phyloP scores from a whole-genome alignment of 2,888 invertebrate species.

The Brassicogethes aeneus region DNA sequence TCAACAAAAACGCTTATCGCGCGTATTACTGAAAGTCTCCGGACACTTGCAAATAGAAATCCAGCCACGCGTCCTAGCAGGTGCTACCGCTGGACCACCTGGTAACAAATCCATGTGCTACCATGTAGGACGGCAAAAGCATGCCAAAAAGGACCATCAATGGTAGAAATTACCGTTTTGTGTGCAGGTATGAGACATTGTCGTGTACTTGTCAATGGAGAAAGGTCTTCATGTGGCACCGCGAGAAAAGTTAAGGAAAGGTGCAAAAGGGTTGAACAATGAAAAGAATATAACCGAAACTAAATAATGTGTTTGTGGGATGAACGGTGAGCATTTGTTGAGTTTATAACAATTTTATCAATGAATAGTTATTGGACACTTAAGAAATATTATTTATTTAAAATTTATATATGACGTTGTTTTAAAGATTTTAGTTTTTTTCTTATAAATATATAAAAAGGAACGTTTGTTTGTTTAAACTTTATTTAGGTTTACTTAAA shows the following conservation, averaged over 20 bases:
- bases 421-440: too few relatives aligned
- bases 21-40: neutral
- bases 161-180: neutral
- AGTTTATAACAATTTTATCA: neutral
- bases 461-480: too few relatives aligned
- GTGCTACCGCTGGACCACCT: constrained; percentile 20
- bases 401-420: too few relatives aligned
- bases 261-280: neutral
- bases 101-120: constrained; percentile 6
- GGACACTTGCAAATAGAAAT: neutral
- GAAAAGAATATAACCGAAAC: too few relatives aligned
- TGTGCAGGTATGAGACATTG: neutral
- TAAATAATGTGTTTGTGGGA: constrained; percentile 1
- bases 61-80: constrained; percentile 23
- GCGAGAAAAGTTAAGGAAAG: too few relatives aligned
- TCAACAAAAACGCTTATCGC: neutral
- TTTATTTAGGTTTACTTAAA: too few relatives aligned
- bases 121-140: neutral
- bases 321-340: neutral
- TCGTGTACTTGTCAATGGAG: neutral
- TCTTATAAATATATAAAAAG: too few relatives aligned
- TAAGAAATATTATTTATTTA: too few relatives aligned
- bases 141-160: neutral
- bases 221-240: neutral
- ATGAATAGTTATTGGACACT: too few relatives aligned